These are phyloP conservation scores for Protodeltote pygarga DNA, from an alignment of 2,888 invertebrate species.

Conservation along the genomic window DNA sequence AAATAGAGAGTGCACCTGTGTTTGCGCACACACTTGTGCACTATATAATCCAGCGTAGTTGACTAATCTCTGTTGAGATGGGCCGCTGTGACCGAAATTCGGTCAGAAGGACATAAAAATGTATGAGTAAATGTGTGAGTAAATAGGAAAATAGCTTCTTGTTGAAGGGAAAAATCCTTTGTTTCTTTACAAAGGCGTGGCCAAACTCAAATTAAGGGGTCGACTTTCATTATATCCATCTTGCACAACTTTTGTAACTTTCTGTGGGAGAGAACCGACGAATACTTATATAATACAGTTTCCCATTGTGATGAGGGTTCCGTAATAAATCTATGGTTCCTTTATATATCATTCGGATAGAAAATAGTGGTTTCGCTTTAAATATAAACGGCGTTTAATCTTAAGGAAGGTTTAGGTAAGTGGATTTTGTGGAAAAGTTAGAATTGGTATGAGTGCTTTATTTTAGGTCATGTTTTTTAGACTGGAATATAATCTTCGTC, in stretches of 20 bases:
- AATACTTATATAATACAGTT: conserved; percentile 26
- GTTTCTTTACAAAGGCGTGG: conserved; percentile 57
- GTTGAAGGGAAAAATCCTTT: conserved; percentile 49
- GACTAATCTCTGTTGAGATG: too few relatives aligned
- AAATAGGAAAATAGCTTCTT: conserved; percentile 46
- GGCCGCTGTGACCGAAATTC: too few relatives aligned
- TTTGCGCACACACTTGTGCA: too few relatives aligned
- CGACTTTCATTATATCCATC: conserved; percentile 52
- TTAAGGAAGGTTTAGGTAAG: background rate
- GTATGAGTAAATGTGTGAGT: too few relatives aligned
- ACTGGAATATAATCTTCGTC: too few relatives aligned
- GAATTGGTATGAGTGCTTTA: too few relatives aligned
- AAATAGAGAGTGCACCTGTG: too few relatives aligned
- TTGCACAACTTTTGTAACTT: conserved; percentile 47
- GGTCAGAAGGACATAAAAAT: too few relatives aligned
- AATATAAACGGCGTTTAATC: background rate
- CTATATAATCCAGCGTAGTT: too few relatives aligned
- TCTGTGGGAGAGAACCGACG: conserved; percentile 13
- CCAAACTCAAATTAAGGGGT: conserved; percentile 57
- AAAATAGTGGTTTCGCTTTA: background rate
- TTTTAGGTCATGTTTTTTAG: too few relatives aligned
- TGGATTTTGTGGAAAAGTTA: background rate
- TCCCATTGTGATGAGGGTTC: conserved; percentile 27
- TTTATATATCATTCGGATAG: conserved; percentile 7
- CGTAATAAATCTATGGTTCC: conserved; percentile 15